A percentile compares a stretch with the other conserved stretches of the same genome.
These are phyloP conservation scores for Panthera tigris DNA, from an alignment of 2,113 vertebrate species.

Conservation along the genomic window DNA sequence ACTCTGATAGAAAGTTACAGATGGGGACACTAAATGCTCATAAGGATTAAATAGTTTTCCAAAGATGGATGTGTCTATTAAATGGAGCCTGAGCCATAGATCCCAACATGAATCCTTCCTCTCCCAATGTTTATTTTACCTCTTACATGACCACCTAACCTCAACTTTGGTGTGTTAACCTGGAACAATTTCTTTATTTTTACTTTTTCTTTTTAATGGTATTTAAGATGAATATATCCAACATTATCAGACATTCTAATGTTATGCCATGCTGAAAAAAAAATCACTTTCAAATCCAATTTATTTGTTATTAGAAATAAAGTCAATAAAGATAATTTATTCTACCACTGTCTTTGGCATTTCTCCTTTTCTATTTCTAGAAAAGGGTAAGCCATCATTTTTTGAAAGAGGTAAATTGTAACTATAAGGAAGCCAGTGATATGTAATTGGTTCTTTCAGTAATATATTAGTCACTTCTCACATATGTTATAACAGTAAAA, in stretches of 20 bases:
- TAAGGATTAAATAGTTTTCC: background rate
- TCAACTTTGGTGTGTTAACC: background rate
- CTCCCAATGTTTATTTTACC: background rate
- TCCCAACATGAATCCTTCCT: background rate
- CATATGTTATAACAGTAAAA: background rate
- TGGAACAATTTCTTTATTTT: background rate
- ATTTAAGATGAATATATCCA: background rate
- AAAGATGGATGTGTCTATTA: background rate
- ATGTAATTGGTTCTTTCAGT: background rate
- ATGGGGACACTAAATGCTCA: background rate
- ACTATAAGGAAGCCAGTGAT: background rate
- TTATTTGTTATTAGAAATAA: slow-evolving; percentile 31
- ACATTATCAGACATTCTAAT: background rate
- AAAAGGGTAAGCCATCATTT: background rate
- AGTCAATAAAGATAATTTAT: background rate
- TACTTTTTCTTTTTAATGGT: background rate
- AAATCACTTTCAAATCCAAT: slow-evolving; percentile 21
- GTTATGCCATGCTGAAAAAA: background rate
- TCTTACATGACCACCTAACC: background rate
- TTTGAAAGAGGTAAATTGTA: background rate
- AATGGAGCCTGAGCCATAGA: background rate
- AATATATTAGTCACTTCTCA: background rate
- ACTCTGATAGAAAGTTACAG: background rate
- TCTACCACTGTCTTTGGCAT: background rate
- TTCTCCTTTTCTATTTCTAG: slow-evolving; percentile 10